phyloP scores from a whole-genome alignment of 2,888 invertebrate species.

The Pedicia rivosa region DNA sequence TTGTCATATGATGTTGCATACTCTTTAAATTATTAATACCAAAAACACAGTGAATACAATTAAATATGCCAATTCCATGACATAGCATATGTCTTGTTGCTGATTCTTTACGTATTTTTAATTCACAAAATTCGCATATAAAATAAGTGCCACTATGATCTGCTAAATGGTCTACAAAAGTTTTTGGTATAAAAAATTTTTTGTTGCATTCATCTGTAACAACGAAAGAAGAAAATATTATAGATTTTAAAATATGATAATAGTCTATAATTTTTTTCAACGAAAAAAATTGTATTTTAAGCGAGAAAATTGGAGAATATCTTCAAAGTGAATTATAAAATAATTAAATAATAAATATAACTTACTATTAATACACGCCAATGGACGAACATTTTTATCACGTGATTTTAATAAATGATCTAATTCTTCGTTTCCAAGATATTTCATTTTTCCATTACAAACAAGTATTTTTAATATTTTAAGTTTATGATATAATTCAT shows the following conservation, averaged over 20 bases:
- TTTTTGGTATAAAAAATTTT: constrained; percentile 6
- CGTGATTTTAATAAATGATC: constrained; percentile 2
- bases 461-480: not conserved
- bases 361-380: constrained; percentile 9
- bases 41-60: constrained; percentile 34
- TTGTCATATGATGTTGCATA: constrained; percentile 33
- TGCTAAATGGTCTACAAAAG: constrained; percentile 8
- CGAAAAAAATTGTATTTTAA: too few relatives aligned
- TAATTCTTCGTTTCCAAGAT: constrained; percentile 4
- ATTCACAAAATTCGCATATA: constrained; percentile 10
- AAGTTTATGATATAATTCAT: constrained; percentile 7
- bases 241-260: too few relatives aligned
- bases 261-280: too few relatives aligned
- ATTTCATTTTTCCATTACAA: not conserved
- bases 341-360: constrained; percentile 1
- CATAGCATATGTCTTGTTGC: constrained; percentile 25
- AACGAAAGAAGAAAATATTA: too few relatives aligned
- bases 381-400: constrained; percentile 12
- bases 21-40: constrained; percentile 25
- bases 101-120: not conserved
- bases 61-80: constrained; percentile 31
- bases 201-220: constrained; percentile 8
- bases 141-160: constrained; percentile 1
- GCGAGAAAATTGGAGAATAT: too few relatives aligned
- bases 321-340: too few relatives aligned